Base-by-base conservation (phyloP, 2,113 vertebrate genomes). In the Takifugu flavidus region DNA sequence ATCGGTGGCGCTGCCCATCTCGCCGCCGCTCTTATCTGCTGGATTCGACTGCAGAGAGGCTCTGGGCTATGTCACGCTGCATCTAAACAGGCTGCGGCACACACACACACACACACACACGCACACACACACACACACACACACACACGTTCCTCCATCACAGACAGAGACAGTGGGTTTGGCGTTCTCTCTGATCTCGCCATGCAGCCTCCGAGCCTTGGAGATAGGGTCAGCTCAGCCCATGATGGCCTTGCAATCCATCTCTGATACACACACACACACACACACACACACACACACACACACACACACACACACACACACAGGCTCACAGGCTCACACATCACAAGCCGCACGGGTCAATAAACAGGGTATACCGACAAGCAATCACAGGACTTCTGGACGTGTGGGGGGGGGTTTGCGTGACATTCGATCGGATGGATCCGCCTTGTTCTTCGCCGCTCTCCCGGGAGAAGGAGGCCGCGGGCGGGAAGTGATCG, bases 361-460 rank as follows among this genome's bases (percentile, higher is more conserved):
- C 88, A 89, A 88, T 87, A 88, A 88, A 66, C 82, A 82, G 86
- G 80, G 80, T 85, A 85, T 81, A 85, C 81, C 82, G 86, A 89
- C 86, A 87, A 45, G 86, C 83, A 85, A 89, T 87, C 83, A 87
- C 82, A 86, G 68, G 75, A 68, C 72, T 72, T 46, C 7, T 15
- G 44, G 12, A 15, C 44, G 44, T 46, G 5, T 46, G 43, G 71
- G 57, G 79, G 80, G 74, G 82, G 80, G 67, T 87, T 87, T 82
- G 83, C 78, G 78, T 87, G 86, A 87, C 88, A 85, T 88, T 89
- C 82, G 78, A 88, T 87, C 68, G 77, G 83, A 81, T 74, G 75
- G 75, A 78, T 82, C 80, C 46, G 70, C 84, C 87, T 87, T 89
- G 82, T 88, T 87, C 80, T 82, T 72, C 58, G 77, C 65, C 69